Percentiles rank a stretch among this genome's conserved stretches.
Conservation (phyloP, 2,888 invertebrate species). For the Papilio elwesi region DNA sequence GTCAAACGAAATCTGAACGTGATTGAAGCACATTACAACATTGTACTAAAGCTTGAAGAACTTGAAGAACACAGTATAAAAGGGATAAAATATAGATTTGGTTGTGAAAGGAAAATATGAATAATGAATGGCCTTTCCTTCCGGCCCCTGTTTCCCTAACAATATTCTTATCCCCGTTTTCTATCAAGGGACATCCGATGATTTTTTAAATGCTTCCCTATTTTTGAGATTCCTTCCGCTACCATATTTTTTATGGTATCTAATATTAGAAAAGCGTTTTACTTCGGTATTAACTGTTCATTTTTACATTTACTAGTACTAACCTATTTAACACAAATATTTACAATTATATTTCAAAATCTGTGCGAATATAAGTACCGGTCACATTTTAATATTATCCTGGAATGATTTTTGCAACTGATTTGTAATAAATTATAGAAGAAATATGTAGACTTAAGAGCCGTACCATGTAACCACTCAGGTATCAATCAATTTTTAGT, state of each 20-base stretch:
- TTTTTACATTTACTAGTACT: too few species aligned
- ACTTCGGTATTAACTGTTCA: too few species aligned
- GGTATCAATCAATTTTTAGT: too few species aligned
- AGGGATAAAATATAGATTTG: constrained; percentile 35
- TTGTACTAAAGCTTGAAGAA: constrained; percentile 26
- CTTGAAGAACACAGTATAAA: constrained; percentile 13
- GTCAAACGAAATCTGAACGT: constrained; percentile 2
- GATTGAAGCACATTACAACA: constrained; percentile 2
- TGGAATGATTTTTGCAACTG: too few species aligned
- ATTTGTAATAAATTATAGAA: too few species aligned
- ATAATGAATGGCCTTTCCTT: constrained; percentile 40
- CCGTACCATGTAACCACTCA: too few species aligned
- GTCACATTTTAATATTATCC: too few species aligned
- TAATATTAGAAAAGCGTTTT: background rate
- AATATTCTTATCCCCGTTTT: constrained; percentile 39
- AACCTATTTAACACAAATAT: too few species aligned
- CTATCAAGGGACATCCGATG: constrained; percentile 37
- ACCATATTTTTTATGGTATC: background rate
- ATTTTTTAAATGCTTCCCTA: constrained; percentile 25
- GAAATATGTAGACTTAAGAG: too few species aligned
- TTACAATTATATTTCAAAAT: too few species aligned
- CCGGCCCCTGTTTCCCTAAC: constrained; percentile 39
- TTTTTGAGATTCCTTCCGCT: constrained; percentile 13
- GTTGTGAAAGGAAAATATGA: constrained; percentile 39
- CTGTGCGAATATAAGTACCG: too few species aligned